These are phyloP conservation scores for Erpetoichthys calabaricus DNA, from an alignment of 2,797 vertebrate genomes.

Conservation along the genomic window DNA sequence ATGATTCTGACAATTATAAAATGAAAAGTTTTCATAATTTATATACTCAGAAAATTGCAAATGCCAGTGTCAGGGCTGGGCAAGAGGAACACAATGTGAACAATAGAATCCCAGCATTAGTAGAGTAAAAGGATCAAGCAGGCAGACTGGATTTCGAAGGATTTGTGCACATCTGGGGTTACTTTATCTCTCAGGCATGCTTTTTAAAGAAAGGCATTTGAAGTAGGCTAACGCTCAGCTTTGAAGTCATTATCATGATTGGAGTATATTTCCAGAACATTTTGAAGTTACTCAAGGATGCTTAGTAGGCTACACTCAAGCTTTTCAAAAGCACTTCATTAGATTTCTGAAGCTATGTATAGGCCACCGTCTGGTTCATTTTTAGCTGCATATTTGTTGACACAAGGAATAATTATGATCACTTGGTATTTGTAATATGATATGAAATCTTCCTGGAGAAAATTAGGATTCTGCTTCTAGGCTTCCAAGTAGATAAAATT, in stretches of 20 bases:
- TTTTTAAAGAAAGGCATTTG: not conserved
- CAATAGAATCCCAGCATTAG: not conserved
- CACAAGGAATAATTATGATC: not conserved
- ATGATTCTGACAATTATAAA: too few relatives aligned
- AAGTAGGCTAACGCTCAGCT: not conserved
- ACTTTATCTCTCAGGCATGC: not conserved
- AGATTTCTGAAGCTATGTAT: not conserved
- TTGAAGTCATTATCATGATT: too few relatives aligned
- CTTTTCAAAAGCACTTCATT: not conserved
- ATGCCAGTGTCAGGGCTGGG: too few relatives aligned
- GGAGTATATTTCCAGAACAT: too few relatives aligned
- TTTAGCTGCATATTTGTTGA: conserved; percentile 1
- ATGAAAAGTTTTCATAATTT: too few relatives aligned
- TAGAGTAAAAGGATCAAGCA: not conserved
- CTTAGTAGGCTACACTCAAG: not conserved
- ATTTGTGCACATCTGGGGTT: not conserved
- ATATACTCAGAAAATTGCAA: too few relatives aligned
- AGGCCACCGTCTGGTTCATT: not conserved
- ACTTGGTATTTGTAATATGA: not conserved
- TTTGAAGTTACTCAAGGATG: too few relatives aligned
- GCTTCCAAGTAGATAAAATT: not conserved
- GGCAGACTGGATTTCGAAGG: not conserved
- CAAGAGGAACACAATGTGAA: too few relatives aligned
- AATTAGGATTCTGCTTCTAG: not conserved
- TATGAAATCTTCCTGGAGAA: not conserved